Conservation (phyloP, 1,140 invertebrate genomes). For the Drosophila pruinosa region DNA sequence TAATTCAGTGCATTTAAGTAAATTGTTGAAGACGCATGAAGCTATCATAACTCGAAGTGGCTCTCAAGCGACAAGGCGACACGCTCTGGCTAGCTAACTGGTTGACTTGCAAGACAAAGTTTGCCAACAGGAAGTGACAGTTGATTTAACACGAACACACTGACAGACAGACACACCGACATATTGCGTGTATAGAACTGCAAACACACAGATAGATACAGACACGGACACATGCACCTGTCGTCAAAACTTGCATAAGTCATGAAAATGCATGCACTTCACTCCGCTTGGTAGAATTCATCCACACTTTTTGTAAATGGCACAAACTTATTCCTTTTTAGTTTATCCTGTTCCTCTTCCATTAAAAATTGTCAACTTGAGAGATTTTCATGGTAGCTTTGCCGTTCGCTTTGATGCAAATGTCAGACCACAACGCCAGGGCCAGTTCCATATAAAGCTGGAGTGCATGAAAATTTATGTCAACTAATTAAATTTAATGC, state of each 20-base stretch:
- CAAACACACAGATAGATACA: constrained; percentile 5
- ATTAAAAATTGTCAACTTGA: constrained; percentile 70
- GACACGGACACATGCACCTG: constrained; percentile 64
- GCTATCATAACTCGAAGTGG: constrained; percentile 71
- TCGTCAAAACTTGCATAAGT: constrained; percentile 79
- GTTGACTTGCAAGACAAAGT: constrained; percentile 59
- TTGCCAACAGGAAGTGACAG: constrained; percentile 77
- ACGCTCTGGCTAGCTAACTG: constrained; percentile 23
- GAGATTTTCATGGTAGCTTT: constrained; percentile 43
- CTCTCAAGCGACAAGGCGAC: constrained; percentile 1
- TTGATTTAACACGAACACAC: constrained; percentile 71
- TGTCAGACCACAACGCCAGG: constrained; percentile 4
- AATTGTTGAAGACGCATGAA: constrained; percentile 69
- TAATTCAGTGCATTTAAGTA: constrained; percentile 52
- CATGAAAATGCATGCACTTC: constrained; percentile 67
- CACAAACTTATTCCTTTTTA: constrained; percentile 17
- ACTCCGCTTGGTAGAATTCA: constrained; percentile 28
- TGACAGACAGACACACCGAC: constrained; percentile 5
- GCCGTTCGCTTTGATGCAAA: constrained; percentile 38
- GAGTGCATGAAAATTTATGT: constrained; percentile 54
- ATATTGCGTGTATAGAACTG: no score
- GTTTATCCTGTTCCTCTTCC: constrained; percentile 16
- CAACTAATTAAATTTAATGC: constrained; percentile 78
- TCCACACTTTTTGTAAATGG: constrained; percentile 17
- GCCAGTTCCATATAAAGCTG: background rate